Percentiles rank a stretch among this genome's conserved stretches.
Evolutionary conservation across 2,888 invertebrate species (phyloP).

Genomic region (Mythimna impura): DNA sequence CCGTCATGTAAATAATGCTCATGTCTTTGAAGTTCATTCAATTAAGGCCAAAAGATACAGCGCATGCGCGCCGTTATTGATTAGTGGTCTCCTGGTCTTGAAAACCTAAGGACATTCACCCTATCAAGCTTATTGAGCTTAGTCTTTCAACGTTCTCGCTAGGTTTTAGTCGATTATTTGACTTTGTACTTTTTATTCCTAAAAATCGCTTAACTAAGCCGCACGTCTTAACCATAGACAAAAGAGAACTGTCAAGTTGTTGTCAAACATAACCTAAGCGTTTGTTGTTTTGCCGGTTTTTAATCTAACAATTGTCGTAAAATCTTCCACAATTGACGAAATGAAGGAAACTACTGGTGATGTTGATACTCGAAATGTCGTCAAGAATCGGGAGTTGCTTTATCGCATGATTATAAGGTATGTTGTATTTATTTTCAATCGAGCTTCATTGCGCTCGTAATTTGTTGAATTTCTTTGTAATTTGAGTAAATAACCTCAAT

Average conservation of each 20-base stretch:
- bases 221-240: constrained; percentile 54
- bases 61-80: constrained; percentile 76
- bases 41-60: neutral
- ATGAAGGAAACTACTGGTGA: constrained; percentile 85
- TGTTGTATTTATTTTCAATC: neutral
- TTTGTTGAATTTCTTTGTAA: neutral
- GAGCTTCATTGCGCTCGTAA: neutral
- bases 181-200: neutral
- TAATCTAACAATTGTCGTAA: neutral
- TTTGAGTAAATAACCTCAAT: neutral
- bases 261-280: constrained; percentile 68
- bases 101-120: constrained; percentile 3
- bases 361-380: constrained; percentile 94
- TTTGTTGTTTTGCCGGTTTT: constrained; percentile 61
- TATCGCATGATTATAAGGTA: constrained; percentile 98
- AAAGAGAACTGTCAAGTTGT: constrained; percentile 63
- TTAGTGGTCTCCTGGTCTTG: constrained; percentile 42
- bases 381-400: constrained; percentile 96
- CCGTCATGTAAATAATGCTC: constrained; percentile 28
- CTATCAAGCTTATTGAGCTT: constrained; percentile 9
- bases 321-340: constrained; percentile 57
- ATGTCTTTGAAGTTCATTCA: constrained; percentile 48
- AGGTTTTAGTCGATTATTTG: constrained; percentile 28
- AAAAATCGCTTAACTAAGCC: constrained; percentile 11
- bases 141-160: constrained; percentile 3